Base-by-base conservation (phyloP, 2,797 vertebrate species). In the Thaleichthys pacificus region DNA sequence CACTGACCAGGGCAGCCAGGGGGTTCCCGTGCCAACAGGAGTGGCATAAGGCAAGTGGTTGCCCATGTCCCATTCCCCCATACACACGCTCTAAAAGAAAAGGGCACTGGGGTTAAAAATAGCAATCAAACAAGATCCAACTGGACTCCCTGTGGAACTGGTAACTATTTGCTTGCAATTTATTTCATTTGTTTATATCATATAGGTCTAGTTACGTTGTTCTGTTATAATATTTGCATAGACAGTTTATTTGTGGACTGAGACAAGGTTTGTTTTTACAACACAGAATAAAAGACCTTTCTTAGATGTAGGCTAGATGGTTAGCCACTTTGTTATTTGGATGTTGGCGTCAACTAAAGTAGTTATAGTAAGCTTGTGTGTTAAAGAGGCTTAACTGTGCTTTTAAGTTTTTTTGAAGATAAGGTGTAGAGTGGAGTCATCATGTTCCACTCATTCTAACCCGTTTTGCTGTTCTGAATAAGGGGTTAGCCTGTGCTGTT, bases 81-180 rank as follows among this genome's bases (percentile, higher is more conserved):
- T 70, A 64, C 73, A 64, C 68, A 69, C 38, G 64, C 24, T 62
- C 38, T 88, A 87, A 82, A 82, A 19, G 83, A 82, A 90, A 92
- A 93, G 91, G 91, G 85, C 91, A 91, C 84, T 78, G 73, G 68
- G 49, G 81, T 85, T 92, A 92, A 85, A 88, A 90, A 92, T 93
- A 92, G 89, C 87, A 82, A 87, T 88, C 84, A 87, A 87, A 89
- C 84, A 83, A 85, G 86, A 87, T 87, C 87, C 79, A 62, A 73
- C 73, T 80, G 77, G 80, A 80, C 77, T 72, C 76, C 54, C 65
- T 21, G 71, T 79, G 82, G 78, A 81, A 81, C 80, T 80, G 78
- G 69, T 78, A 64, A 72, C 65, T 78, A 68, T 17, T 56, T 72
- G 69, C 19, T 61, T 49, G 63, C 32, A 64, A 78, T 28, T 32